Evolutionary conservation across 2,113 vertebrate species (phyloP), one percentile per base, ranked within the genome.

Genomic region (Ranitomeya imitator): DNA sequence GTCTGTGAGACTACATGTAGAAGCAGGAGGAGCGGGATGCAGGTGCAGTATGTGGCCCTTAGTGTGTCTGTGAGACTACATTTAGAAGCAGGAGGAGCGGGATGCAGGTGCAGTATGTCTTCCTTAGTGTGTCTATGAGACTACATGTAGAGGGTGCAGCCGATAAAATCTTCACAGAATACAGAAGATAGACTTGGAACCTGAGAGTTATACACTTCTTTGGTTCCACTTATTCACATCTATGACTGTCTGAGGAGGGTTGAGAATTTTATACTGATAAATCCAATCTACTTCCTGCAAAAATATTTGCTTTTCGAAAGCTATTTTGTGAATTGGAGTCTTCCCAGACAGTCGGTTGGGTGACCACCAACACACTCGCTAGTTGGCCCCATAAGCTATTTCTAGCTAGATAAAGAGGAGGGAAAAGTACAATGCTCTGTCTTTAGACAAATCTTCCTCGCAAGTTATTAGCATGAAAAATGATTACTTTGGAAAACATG

Each of bases 401-500:
- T 80, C 31, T 65, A 86, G 77, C 23, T 86, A 69, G 51, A 71
- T 57, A 79, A 79, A 86, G 16, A 52, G 61, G 54, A 45, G 18
- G 67, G 57, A 78, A 57, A 77, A 61, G 37, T 55, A 52, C n/a
- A 61, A 61, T 84, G 57, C 15, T 77, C 19, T 15, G 79, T 73
- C 7, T 74, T 59, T 15, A 69, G 67, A 89, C 83, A 84, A 85
- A 89, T n/a, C 45, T 67, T 69, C 76, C 52, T n/a, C 26, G 57
- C 67, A 54, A 54, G 79, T 89, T 89, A 85, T 89, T 89, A 89
- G 81, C 84, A 89, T 89, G 87, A 89, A 89, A 89, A 89, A 89
- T 89, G 87, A 89, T 89, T 89, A 89, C 87, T 89, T 89, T 89
- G 87, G 87, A 89, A 89, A 89, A 89, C 87, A 89, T 79, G 82